A percentile compares a stretch with the other conserved stretches of the same genome.
phyloP scores from a whole-genome alignment of 2,888 invertebrate species.

The Thereva unica region DNA sequence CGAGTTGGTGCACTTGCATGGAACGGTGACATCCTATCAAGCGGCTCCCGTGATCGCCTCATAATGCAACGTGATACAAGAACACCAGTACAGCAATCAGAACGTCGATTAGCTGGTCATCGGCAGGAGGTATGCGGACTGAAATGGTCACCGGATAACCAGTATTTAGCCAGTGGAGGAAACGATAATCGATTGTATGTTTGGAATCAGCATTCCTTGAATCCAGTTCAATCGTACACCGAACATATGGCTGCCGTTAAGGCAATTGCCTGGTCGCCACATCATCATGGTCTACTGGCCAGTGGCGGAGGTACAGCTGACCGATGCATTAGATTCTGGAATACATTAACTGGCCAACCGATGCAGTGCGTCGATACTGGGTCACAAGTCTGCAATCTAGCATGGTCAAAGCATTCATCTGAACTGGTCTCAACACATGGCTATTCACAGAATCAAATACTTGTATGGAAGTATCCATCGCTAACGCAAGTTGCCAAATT shows the following conservation, averaged over 20 bases:
- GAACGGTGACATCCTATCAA: conserved; percentile 96
- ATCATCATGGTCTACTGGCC: conserved; percentile 94
- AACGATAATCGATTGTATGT: conserved; percentile 73
- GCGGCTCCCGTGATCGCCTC: conserved; percentile 91
- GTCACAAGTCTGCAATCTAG: conserved; percentile 96
- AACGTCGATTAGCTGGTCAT: conserved; percentile 86
- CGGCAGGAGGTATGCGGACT: conserved; percentile 97
- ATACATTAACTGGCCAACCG: conserved; percentile 95
- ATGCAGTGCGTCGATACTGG: conserved; percentile 98
- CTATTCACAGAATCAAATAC: conserved; percentile 97
- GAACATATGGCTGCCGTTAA: conserved; percentile 96
- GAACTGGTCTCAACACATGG: conserved; percentile 98
- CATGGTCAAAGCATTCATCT: conserved; percentile 98
- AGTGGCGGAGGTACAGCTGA: conserved; percentile 99
- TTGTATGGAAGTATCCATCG: conserved; percentile 99
- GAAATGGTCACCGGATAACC: conserved; percentile 98
- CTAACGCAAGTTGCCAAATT: conserved; percentile 95
- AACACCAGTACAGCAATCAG: conserved; percentile 75
- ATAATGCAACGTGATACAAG: conserved; percentile 94
- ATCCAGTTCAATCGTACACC: conserved; percentile 93
- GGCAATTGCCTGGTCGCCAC: conserved; percentile 99
- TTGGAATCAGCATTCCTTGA: conserved; percentile 79
- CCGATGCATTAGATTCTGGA: conserved; percentile 96
- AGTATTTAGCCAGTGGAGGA: conserved; percentile 96
- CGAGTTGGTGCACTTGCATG: conserved; percentile 93